Base-by-base conservation (phyloP, 2,888 invertebrate species). In the Bibio marci region DNA sequence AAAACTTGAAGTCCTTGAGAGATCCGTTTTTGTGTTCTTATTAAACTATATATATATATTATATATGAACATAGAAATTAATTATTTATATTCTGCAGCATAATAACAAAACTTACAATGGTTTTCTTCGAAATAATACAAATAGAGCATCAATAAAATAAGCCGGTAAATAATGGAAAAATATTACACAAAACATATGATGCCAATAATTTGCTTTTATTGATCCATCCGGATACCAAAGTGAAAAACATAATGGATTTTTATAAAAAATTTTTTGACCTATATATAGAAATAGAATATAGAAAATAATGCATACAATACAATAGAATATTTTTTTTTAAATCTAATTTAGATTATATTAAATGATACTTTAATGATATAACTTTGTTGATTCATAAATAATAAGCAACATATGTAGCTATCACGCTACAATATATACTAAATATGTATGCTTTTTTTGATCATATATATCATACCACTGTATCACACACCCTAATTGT, bases 211-310 rank as follows among this genome's bases (percentile, higher is more conserved):
- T 80, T 8, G 71, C 70, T 52, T 81, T 81, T 1, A 77, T 64
- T 2, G 74, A 71, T 0, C 85, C 86, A 6, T 79, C 78, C 0
- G 80, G 81, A 57, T 79, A 81, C 76, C 88, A 82, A 2, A 86
- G 66, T 28, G 79, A 73, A 11, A 78, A 68, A 41, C 80, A 77
- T 54, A 83, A 74, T 0, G 88, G 87, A 49, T 76, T 76, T 49
- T 77, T 70, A 43, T 73, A 67, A 0, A 76, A 66, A 46, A 70
- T 67, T 39, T 65, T 50, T 2, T 67, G 66, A 19, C 73, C 71
- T 64, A 53, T 1, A n/a, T n/a, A n/a, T n/a, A n/a, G n/a, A n/a
- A n/a, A n/a, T n/a, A n/a, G 38, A 40, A 26, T 17, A 32, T 14
- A 33, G 27, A 3, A 48, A 38, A 26, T 25, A 22, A 42, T 35